phyloP scores from a whole-genome alignment of 1,140 invertebrate genomes.

The Cydia splendana region DNA sequence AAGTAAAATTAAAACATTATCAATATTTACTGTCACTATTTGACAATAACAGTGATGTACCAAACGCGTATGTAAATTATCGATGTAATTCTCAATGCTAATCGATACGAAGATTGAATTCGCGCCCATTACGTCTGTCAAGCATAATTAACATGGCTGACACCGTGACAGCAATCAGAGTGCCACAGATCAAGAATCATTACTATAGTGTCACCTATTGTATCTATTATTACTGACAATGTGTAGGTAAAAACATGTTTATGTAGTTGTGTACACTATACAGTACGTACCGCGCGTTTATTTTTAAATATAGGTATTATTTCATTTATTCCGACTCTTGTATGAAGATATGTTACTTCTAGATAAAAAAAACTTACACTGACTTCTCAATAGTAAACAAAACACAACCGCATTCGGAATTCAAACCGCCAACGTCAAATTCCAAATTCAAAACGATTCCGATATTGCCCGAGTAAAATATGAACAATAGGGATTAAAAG shows the following conservation, averaged over 20 bases:
- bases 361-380: background rate
- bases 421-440: conserved; percentile 30
- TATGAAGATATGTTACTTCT: too few species aligned
- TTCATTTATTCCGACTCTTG: too few species aligned
- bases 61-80: background rate
- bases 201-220: conserved; percentile 9
- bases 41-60: background rate
- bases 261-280: too few species aligned
- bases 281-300: too few species aligned
- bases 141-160: conserved; percentile 11
- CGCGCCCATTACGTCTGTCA: conserved; percentile 8
- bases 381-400: conserved; percentile 10
- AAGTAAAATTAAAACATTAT: background rate
- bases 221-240: background rate
- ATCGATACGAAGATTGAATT: conserved; percentile 11
- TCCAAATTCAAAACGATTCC: conserved; percentile 28
- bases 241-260: background rate
- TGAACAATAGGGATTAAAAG: conserved; percentile 63
- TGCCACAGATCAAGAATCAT: conserved; percentile 16
- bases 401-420: conserved; percentile 23
- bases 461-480: conserved; percentile 40
- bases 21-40: background rate
- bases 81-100: conserved; percentile 11
- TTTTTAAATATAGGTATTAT: too few species aligned
- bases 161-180: conserved; percentile 14